phyloP scores from a whole-genome alignment of 2,113 vertebrate genomes.

The Limnothrissa miodon region DNA sequence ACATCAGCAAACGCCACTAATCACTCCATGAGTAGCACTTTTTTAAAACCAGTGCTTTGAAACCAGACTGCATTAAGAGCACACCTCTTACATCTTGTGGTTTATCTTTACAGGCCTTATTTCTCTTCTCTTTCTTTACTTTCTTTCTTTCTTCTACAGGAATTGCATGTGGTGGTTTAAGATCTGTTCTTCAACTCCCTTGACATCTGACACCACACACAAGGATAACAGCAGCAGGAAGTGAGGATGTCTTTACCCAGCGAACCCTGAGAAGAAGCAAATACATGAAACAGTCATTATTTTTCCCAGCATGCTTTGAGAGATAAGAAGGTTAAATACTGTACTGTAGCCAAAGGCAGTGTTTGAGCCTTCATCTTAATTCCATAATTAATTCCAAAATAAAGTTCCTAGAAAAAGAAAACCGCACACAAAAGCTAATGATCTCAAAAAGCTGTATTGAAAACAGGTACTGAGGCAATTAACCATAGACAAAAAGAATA shows the following conservation, averaged over 20 bases:
- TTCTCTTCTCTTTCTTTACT: background rate
- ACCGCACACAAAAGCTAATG: too few species aligned
- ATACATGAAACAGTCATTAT: background rate
- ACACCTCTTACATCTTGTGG: background rate
- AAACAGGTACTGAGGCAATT: too few species aligned
- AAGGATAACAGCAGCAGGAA: slow-evolving; percentile 58
- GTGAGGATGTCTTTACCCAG: slow-evolving; percentile 65
- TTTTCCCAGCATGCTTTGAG: background rate
- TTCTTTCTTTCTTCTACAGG: slow-evolving; percentile 31
- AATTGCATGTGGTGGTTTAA: slow-evolving; percentile 47
- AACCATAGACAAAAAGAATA: too few species aligned
- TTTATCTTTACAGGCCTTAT: background rate
- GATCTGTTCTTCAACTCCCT: slow-evolving; percentile 66
- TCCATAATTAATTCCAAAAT: too few species aligned
- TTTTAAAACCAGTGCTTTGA: too few species aligned
- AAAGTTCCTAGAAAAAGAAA: too few species aligned
- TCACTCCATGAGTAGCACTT: too few species aligned
- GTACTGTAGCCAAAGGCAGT: too few species aligned
- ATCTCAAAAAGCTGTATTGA: too few species aligned
- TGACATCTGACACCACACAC: slow-evolving; percentile 75
- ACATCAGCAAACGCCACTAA: too few species aligned
- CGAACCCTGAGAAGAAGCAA: slow-evolving; percentile 59
- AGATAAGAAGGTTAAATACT: too few species aligned
- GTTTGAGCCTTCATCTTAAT: too few species aligned
- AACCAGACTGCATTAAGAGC: background rate